Base-by-base conservation (phyloP, 2,888 invertebrate genomes). In the Hermaeophaga mercurialis region DNA sequence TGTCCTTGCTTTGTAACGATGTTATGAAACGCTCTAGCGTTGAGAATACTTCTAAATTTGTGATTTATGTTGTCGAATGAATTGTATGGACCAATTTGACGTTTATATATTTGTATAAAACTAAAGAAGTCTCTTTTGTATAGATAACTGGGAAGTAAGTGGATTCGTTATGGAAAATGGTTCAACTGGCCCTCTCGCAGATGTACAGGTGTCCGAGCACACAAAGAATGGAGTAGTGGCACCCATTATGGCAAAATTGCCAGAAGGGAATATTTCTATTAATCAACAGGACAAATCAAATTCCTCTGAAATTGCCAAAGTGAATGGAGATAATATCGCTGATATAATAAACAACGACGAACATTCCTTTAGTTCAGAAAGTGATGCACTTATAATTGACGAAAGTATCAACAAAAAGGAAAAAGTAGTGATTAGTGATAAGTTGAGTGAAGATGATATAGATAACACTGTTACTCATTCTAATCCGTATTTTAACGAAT, bases 121-220 rank as follows among this genome's bases (percentile, higher is more conserved):
- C 19, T 45, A 57, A 47, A 55, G 26, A 17, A 34, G 31, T 31
- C 45, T 28, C 52, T 47, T 33, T 45, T 48, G 26, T 33, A 9
- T 52, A 62, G 62, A 49, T 57, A 43, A 36, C 44, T 45, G 26
- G 39, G 48, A 54, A 19, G 17, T 19, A 43, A 58, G 59, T 56
- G 36, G 15, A 56, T 47, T 59, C 65, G 77, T 75, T 61, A 78
- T 78, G 78, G 78, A 78, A 77, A 74, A 78, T 78, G 77, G 74
- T 70, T 68, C 70, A 66, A 71, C 73, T 62, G 69, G 66, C 54
- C 59, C 65, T 47, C 54, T 66, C 57, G 62, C 68, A 58, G 68
- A 68, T 48, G 60, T 54, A 48, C 64, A 66, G 62, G 58, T 66
- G 52, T 54, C 64, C 33, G 67, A 68, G 50, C 60, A 66, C 55